These are phyloP conservation scores for Dreissena polymorpha DNA, from an alignment of 1,140 invertebrate genomes.

Conservation along the genomic window DNA sequence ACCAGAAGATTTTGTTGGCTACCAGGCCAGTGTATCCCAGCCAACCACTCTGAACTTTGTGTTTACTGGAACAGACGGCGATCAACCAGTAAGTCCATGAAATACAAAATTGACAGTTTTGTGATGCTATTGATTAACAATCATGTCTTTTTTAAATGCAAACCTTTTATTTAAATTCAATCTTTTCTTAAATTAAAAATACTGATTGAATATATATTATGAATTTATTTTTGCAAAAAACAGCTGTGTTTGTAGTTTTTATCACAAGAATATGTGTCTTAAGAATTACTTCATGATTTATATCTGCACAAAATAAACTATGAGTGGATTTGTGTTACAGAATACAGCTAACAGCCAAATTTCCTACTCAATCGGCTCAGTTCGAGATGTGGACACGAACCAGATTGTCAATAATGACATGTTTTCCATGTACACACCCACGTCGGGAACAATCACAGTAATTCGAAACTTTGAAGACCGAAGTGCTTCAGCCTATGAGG, in stretches of 20 bases:
- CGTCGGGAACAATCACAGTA: slow-evolving; percentile 6
- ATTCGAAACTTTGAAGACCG: slow-evolving; percentile 3
- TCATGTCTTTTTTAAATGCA: too few species aligned
- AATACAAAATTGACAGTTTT: not conserved
- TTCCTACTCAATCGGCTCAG: slow-evolving; percentile 21
- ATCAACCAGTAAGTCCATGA: slow-evolving; percentile 20
- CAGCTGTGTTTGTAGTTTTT: too few species aligned
- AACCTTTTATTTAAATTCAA: too few species aligned
- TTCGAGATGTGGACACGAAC: not conserved
- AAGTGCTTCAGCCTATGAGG: not conserved
- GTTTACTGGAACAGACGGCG: slow-evolving; percentile 17
- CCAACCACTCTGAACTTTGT: slow-evolving; percentile 15
- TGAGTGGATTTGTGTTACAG: slow-evolving; percentile 16
- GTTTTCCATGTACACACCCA: slow-evolving; percentile 15
- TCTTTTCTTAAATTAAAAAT: too few species aligned
- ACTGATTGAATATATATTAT: too few species aligned
- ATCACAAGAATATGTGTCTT: too few species aligned
- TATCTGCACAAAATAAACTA: too few species aligned
- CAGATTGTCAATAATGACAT: not conserved
- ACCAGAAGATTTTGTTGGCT: slow-evolving; percentile 37
- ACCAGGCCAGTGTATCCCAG: not conserved
- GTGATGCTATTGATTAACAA: too few species aligned
- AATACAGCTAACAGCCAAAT: slow-evolving; percentile 24
- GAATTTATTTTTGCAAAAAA: too few species aligned
- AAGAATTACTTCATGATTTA: too few species aligned